A percentile compares a stretch with the other conserved stretches of the same genome.
phyloP scores from a whole-genome alignment of 2,113 vertebrate species.

The Tragulus kanchil region DNA sequence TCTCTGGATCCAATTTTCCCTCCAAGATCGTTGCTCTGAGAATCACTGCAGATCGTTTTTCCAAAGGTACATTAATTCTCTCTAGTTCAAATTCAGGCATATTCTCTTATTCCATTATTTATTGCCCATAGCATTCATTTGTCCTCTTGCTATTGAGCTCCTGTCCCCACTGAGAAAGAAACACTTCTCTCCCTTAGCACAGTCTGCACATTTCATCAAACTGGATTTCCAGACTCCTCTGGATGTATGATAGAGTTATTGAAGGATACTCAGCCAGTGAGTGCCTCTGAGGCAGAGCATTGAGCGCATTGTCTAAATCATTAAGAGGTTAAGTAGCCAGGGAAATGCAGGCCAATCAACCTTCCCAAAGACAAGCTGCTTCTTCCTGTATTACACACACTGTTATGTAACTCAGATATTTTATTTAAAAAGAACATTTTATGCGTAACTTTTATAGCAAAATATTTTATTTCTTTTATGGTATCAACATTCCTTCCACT shows the following conservation, averaged over 20 bases:
- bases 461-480: constrained; percentile 1
- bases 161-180: neutral
- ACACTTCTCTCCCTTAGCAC: neutral
- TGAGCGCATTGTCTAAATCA: constrained; percentile 15
- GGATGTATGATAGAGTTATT: neutral
- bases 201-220: constrained; percentile 60
- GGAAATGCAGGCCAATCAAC: neutral
- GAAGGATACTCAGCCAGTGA: constrained; percentile 48
- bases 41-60: constrained; percentile 19
- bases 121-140: neutral
- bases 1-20: neutral
- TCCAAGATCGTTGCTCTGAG: neutral
- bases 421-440: neutral
- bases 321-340: constrained; percentile 43
- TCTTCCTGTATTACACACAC: neutral
- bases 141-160: neutral
- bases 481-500: neutral
- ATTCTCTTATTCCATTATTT: constrained; percentile 11
- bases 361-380: neutral
- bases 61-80: neutral
- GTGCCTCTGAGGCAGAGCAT: neutral
- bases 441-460: neutral
- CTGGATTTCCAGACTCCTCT: constrained; percentile 4
- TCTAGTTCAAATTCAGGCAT: neutral
- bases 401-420: neutral